Conservation (phyloP, 1,140 invertebrate species). For the Trichonephila clavata region DNA sequence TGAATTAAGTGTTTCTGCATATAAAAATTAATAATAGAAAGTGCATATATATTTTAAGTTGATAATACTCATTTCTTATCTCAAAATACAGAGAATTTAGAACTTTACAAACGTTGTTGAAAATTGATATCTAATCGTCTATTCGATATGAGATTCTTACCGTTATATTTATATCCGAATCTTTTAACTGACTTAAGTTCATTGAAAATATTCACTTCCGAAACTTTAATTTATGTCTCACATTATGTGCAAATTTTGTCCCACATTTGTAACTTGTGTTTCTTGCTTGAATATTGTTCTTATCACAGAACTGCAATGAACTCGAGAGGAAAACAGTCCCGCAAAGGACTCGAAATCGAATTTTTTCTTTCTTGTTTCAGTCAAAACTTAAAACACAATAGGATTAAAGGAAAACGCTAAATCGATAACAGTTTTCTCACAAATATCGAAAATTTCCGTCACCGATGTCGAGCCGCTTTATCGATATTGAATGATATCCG, state of each 20-base stretch:
- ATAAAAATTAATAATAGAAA: no score
- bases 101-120: not conserved
- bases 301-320: not conserved
- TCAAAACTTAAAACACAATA: conserved; percentile 56
- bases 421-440: conserved; percentile 71
- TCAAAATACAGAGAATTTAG: not conserved
- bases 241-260: not conserved
- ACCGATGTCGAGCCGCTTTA: conserved; percentile 60
- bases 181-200: not conserved
- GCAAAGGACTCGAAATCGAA: conserved; percentile 15
- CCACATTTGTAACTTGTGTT: not conserved
- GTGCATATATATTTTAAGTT: no score
- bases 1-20: no score
- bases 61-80: not conserved
- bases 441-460: conserved; percentile 71
- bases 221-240: not conserved
- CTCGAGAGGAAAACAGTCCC: not conserved
- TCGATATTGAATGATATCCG: conserved; percentile 73
- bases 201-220: not conserved
- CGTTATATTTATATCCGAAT: not conserved
- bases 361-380: conserved; percentile 17
- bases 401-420: conserved; percentile 66
- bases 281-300: not conserved
- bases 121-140: not conserved
- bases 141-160: not conserved